Base-by-base conservation (phyloP, 2,113 vertebrate species). In the Melanostigma gelatinosum region DNA sequence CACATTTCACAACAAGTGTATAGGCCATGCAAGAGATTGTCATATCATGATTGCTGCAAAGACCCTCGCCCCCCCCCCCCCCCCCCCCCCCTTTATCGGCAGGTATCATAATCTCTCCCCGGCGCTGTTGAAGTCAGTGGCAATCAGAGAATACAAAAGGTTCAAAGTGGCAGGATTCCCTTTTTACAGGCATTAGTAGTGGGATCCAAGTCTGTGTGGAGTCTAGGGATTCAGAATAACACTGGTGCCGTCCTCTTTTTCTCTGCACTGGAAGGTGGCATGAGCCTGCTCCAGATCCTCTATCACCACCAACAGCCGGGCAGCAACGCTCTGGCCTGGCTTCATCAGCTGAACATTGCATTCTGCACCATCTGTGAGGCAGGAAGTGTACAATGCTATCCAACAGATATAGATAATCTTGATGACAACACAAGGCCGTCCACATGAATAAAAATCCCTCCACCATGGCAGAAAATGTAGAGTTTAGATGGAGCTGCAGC, bases 241-340 rank as follows among this genome's bases (percentile, higher is more conserved):
- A 15, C 68, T 68, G 52, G 83, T 63, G 38, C 48, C 65, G 27
- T 91, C 93, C 61, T 94, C 93, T 65, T 79, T 87, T 55, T 96
- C 96, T 78, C 78, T 89, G 69, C 42, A 76, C 88, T 95, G 95
- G 86, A 96, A 96, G 60, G 94, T 88, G 54, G 91, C 84, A 1
- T 97, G 96, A 71, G 94, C 95, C 48, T 79, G 82, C 65, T 97
- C 96, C 92, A 97, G 89, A 67, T 96, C 95, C 36, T 90, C 88
- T 0, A 97, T 93, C 27, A 96, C 94, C 10, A 90, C 92, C 86
- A 97, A 74, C 74, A 97, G 92, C 27, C 84, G 94, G 24, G 89
- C 82, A 0, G 92, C 93, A 0, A 91, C 75, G 0, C 77, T 88
- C 62, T 86, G 93, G 80, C 87, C 87, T 22, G 55, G 76, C 69